phyloP scores from a whole-genome alignment of 2,113 vertebrate species.

The Notothenia rossii region DNA sequence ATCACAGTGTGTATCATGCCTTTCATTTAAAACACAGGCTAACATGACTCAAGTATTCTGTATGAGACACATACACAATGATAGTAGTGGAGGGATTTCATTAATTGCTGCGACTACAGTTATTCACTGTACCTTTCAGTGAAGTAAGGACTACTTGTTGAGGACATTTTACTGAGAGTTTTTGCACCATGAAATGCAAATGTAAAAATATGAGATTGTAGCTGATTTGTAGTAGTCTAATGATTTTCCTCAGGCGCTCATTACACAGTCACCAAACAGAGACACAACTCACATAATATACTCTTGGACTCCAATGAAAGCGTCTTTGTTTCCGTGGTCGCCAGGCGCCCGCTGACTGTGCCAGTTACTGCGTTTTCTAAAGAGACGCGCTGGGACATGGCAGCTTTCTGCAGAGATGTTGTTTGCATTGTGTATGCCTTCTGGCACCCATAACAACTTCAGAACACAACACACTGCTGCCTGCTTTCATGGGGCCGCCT shows the following conservation, averaged over 20 bases:
- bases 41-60: background rate
- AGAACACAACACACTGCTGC: constrained; percentile 33
- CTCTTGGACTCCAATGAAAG: constrained; percentile 58
- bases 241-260: constrained; percentile 34
- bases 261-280: constrained; percentile 34
- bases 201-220: constrained; percentile 38
- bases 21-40: background rate
- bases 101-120: too few relatives aligned
- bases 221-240: constrained; percentile 48
- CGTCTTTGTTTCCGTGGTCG: constrained; percentile 61
- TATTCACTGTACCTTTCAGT: too few relatives aligned
- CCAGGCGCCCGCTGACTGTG: constrained; percentile 59
- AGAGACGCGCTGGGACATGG: constrained; percentile 52
- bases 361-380: constrained; percentile 69
- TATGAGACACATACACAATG: background rate
- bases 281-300: constrained; percentile 41
- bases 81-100: background rate
- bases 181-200: constrained; percentile 47
- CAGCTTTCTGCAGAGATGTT: constrained; percentile 49
- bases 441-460: constrained; percentile 40
- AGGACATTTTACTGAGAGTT: background rate
- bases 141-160: too few relatives aligned
- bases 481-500: constrained; percentile 26
- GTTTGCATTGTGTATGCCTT: constrained; percentile 56
- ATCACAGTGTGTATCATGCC: background rate